These are phyloP conservation scores for Scaptomyza tumidula DNA, from an alignment of 2,888 invertebrate species.

Conservation along the genomic window DNA sequence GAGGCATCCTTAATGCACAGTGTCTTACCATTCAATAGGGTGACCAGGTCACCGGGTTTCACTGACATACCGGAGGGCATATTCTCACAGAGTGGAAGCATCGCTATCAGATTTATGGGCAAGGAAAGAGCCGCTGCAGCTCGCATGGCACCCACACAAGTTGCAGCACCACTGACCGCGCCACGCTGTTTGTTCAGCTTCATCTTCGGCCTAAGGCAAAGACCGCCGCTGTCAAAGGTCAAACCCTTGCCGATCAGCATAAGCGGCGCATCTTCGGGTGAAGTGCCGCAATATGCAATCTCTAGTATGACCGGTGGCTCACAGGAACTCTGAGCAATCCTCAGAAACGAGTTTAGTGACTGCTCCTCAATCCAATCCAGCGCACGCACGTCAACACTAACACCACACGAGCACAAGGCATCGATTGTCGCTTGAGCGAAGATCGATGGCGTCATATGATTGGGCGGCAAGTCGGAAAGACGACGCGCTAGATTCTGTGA, in stretches of 20 bases:
- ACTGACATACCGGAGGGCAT: constrained; percentile 87
- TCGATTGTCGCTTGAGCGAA: constrained; percentile 89
- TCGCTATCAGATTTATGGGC: constrained; percentile 85
- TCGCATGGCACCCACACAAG: constrained; percentile 85
- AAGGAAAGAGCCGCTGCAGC: constrained; percentile 86
- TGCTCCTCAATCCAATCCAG: constrained; percentile 86
- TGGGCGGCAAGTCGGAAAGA: constrained; percentile 90
- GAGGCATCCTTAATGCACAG: constrained; percentile 85
- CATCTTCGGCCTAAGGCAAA: constrained; percentile 64
- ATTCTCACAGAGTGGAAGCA: constrained; percentile 84
- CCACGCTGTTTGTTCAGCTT: constrained; percentile 83
- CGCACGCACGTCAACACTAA: constrained; percentile 84
- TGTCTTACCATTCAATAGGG: constrained; percentile 86
- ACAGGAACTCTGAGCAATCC: constrained; percentile 84
- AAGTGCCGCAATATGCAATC: constrained; percentile 85
- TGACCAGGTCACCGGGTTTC: constrained; percentile 85
- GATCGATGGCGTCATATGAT: constrained; percentile 90
- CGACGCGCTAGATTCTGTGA: constrained; percentile 90
- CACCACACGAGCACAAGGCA: constrained; percentile 86
- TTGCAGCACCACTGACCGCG: constrained; percentile 88
- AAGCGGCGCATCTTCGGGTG: constrained; percentile 84
- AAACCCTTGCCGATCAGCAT: constrained; percentile 87
- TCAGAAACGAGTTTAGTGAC: constrained; percentile 86
- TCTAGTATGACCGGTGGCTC: constrained; percentile 87
- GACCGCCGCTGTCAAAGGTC: constrained; percentile 85